A percentile compares a stretch with the other conserved stretches of the same genome.
Conservation (phyloP, 1,140 invertebrate species). For the Lepidurus couesii region DNA sequence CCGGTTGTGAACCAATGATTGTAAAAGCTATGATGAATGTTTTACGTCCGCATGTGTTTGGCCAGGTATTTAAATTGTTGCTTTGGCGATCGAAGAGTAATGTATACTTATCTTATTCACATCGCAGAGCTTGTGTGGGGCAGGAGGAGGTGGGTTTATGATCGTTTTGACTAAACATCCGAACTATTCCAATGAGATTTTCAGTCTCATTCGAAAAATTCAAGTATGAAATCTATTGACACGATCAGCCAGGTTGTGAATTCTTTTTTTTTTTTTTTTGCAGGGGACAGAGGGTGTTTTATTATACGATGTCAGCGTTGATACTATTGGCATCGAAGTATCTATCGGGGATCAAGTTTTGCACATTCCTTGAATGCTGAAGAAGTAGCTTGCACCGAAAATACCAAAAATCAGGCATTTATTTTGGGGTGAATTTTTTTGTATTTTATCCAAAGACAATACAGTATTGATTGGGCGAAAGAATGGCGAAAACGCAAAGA, state of each 20-base stretch:
- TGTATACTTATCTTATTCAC: no score
- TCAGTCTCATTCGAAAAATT: neutral
- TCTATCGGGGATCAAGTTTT: neutral
- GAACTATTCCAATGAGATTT: neutral
- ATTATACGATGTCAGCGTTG: neutral
- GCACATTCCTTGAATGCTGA: neutral
- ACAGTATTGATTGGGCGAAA: slow-evolving; percentile 1
- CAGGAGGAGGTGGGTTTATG: slow-evolving; percentile 28
- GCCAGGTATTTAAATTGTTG: slow-evolving; percentile 34
- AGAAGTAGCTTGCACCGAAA: neutral
- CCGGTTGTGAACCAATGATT: slow-evolving; percentile 46
- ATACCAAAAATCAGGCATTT: neutral
- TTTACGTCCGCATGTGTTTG: slow-evolving; percentile 42
- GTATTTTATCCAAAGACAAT: slow-evolving; percentile 24
- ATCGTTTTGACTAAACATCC: slow-evolving; percentile 3
- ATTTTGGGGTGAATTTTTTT: neutral
- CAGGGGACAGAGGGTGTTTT: slow-evolving; percentile 13
- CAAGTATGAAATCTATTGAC: neutral
- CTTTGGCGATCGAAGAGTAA: no score
- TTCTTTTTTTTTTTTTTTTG: neutral
- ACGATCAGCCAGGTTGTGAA: neutral
- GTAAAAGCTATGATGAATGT: slow-evolving; percentile 43
- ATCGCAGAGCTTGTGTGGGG: slow-evolving; percentile 25
- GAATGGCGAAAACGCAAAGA: neutral
- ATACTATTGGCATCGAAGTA: neutral